Percentiles rank a stretch among this genome's conserved stretches.
Evolutionary conservation across 2,797 vertebrate species (phyloP).

Genomic region (Acanthiza pusilla): DNA sequence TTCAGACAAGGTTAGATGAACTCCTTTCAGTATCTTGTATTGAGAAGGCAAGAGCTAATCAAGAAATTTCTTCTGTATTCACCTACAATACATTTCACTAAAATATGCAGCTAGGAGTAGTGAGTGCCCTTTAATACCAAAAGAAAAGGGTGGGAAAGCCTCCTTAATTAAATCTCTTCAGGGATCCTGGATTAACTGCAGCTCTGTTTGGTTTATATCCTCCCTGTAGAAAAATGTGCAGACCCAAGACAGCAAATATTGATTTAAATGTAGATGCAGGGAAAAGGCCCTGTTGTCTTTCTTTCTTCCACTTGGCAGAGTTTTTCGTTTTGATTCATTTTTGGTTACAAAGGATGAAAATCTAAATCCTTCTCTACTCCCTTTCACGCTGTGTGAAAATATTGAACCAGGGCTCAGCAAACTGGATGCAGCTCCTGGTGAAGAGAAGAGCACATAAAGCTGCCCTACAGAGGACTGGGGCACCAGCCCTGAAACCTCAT

Average conservation of each 20-base stretch:
- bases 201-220: constrained; percentile 41
- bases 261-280: background rate
- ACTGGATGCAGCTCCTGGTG: background rate
- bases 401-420: background rate
- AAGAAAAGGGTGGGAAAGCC: constrained; percentile 33
- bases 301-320: background rate
- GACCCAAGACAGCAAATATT: constrained; percentile 12
- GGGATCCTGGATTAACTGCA: constrained; percentile 53
- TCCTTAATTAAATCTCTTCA: constrained; percentile 41
- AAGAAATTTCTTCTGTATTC: constrained; percentile 27
- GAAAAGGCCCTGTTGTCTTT: background rate
- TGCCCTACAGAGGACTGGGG: background rate
- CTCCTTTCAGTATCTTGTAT: background rate
- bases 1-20: constrained; percentile 11
- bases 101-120: constrained; percentile 34
- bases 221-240: constrained; percentile 37
- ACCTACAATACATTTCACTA: background rate
- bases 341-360: background rate
- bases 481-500: background rate
- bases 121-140: constrained; percentile 22
- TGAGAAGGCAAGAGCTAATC: constrained; percentile 12
- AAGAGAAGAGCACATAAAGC: background rate
- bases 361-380: background rate
- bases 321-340: constrained; percentile 9
- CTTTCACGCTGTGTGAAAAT: background rate